Conservation (phyloP, 2,888 invertebrate genomes). For the Caenorhabditis doughertyi region DNA sequence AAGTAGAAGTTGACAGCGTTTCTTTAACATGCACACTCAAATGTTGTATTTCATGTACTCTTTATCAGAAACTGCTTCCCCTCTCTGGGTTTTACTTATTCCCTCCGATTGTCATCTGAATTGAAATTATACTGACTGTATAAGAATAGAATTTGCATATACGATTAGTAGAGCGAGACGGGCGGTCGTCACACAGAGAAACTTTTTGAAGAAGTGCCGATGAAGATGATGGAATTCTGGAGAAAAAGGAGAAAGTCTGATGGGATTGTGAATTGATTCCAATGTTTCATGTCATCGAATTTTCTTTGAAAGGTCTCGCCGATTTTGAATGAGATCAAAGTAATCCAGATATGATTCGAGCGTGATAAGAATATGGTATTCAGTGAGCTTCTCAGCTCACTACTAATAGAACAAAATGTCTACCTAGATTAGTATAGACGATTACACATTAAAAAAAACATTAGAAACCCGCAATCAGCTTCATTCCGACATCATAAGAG, state of each 20-base stretch:
- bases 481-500: too few relatives aligned
- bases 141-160: constrained; percentile 32
- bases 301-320: background rate
- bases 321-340: background rate
- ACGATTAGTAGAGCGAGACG: constrained; percentile 60
- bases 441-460: too few relatives aligned
- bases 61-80: constrained; percentile 45
- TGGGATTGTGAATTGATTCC: constrained; percentile 16
- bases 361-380: background rate
- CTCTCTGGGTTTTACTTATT: background rate
- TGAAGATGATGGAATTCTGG: constrained; percentile 44
- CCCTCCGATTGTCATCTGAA: background rate
- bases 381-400: too few relatives aligned
- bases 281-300: constrained; percentile 2
- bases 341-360: background rate
- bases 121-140: constrained; percentile 30
- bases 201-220: constrained; percentile 52
- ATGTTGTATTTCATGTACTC: constrained; percentile 44
- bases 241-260: constrained; percentile 33
- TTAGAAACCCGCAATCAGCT: background rate
- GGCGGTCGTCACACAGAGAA: constrained; percentile 31
- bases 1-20: constrained; percentile 17
- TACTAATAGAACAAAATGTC: too few relatives aligned
- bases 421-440: too few relatives aligned
- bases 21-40: constrained; percentile 7